phyloP scores from a whole-genome alignment of 2,888 invertebrate species.

The Capitulum mitella region DNA sequence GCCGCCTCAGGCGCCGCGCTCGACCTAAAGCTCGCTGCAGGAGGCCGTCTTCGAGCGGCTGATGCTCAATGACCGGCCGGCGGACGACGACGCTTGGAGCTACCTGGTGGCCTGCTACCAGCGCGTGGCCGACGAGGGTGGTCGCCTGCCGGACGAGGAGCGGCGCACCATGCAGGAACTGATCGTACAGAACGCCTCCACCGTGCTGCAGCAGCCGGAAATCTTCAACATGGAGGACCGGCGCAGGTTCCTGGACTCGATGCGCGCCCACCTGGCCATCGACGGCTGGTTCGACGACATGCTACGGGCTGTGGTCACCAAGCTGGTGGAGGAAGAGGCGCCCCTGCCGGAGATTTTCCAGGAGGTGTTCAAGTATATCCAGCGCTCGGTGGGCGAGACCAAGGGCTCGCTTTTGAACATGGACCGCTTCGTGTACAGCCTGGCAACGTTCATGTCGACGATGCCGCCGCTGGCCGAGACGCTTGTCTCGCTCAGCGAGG shows the following conservation, averaged over 20 bases:
- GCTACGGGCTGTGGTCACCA: neutral
- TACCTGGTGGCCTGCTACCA: neutral
- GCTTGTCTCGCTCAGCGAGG: conserved; percentile 12
- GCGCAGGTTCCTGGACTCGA: neutral
- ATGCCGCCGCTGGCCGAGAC: conserved; percentile 7
- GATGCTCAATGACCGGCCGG: neutral
- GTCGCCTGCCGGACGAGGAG: neutral
- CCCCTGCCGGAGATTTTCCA: neutral
- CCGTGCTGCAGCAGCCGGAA: conserved; percentile 17
- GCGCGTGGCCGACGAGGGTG: neutral
- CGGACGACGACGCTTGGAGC: conserved; percentile 8
- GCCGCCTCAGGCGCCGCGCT: neutral
- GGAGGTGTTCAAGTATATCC: conserved; percentile 1
- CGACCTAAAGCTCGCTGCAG: neutral
- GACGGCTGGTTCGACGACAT: conserved; percentile 22
- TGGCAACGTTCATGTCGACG: conserved; percentile 13
- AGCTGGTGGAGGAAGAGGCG: conserved; percentile 24
- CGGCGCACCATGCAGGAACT: neutral
- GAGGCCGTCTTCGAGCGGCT: conserved; percentile 23
- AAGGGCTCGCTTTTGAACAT: conserved; percentile 18
- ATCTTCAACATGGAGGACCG: conserved; percentile 4
- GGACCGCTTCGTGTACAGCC: conserved; percentile 17
- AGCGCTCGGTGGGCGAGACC: neutral
- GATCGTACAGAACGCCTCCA: conserved; percentile 14
- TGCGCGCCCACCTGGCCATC: conserved; percentile 14